Base-by-base conservation (phyloP, 2,113 vertebrate genomes). In the Lepisosteus oculatus region DNA sequence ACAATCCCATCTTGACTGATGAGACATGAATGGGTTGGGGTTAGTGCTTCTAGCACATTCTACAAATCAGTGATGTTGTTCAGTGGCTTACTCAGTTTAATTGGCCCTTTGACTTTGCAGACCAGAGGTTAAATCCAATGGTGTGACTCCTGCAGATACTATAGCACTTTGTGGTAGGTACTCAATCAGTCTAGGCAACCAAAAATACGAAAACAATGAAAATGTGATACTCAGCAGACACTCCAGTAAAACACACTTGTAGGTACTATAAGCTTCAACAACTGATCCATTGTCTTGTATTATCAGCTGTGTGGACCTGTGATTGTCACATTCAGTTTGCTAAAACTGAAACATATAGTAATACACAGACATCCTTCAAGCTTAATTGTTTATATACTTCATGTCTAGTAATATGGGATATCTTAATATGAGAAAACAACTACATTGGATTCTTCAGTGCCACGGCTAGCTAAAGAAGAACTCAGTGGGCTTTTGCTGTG, bases 1-100 rank as follows among this genome's bases (percentile, higher is more conserved):
- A 83, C 79, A 75, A 72, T 79, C 82, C 78, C 71, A 76, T 66
- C 73, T 79, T 89, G 87, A 90, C 88, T 85, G 85, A 89, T 86
- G 84, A 82, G 76, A 68, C 70, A 76, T 76, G 77, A 74, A 78
- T 81, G 75, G 71, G 68, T 68, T 59, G 75, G 55, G 29, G 54
- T 4, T 57, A 64, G 3, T 3, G 43, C 62, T 44, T 65, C 55
- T 17, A 71, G 83, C 83, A 57, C 75, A 85, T 78, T 81, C 82
- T 77, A 80, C 82, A 85, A 85, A 82, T 87, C 82, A 84, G 85
- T 74, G 59, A 70, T 69, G 77, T 74, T 84, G 80, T 86, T 85
- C 80, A 71, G 78, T 79, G 71, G 70, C 69, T 75, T 76, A 70
- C 70, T 57, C 67, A 14, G 74, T 72, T 69, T 74, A 61, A 78